phyloP scores from a whole-genome alignment of 2,113 vertebrate species.

The Dicerorhinus sumatrensis region DNA sequence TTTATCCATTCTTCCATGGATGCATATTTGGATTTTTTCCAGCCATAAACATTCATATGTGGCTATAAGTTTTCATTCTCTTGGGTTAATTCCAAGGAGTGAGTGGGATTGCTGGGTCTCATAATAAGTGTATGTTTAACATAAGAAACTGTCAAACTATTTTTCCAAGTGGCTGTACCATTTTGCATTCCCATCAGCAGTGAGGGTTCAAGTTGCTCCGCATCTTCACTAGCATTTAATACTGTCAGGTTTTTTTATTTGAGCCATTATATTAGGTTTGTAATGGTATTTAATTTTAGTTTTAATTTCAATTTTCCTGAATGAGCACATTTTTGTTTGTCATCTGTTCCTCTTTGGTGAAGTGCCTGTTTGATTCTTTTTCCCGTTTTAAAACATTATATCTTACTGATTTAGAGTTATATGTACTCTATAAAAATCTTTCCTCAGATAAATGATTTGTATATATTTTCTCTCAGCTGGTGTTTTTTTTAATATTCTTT shows the following conservation, averaged over 20 bases:
- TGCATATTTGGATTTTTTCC: not conserved
- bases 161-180: not conserved
- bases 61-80: not conserved
- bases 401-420: not conserved
- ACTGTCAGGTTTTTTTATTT: not conserved
- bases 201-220: not conserved
- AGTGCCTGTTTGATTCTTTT: not conserved
- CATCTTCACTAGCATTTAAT: not conserved
- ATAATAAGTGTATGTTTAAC: not conserved
- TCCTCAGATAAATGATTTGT: not conserved
- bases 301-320: conserved; percentile 15
- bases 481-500: not conserved
- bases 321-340: not conserved
- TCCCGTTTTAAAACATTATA: not conserved
- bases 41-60: not conserved
- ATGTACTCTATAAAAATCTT: not conserved
- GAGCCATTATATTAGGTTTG: not conserved
- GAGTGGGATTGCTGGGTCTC: not conserved
- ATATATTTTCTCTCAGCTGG: not conserved
- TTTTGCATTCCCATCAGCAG: not conserved
- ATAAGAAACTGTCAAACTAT: not conserved
- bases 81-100: not conserved
- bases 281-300: not conserved
- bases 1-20: not conserved
- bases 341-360: not conserved